phyloP scores from a whole-genome alignment of 2,888 invertebrate species.

The Eurytoma californica region DNA sequence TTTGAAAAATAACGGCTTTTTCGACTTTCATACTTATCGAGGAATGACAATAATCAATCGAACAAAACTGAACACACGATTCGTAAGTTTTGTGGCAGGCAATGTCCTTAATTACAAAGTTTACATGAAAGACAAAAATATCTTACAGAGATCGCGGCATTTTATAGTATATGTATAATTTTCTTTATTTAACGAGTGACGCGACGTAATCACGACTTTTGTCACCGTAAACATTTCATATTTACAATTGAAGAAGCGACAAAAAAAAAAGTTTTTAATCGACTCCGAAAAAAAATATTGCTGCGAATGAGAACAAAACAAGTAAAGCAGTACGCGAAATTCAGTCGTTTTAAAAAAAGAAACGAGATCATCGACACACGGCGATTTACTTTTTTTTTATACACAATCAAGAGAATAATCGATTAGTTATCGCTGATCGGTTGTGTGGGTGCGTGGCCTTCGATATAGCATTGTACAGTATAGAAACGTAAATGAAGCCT shows the following conservation, averaged over 20 bases:
- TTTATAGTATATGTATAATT: constrained; percentile 44
- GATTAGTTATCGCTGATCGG: background rate
- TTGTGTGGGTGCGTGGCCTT: constrained; percentile 43
- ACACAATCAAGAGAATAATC: too few relatives aligned
- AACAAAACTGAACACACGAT: background rate
- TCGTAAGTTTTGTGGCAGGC: constrained; percentile 35
- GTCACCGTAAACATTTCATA: constrained; percentile 27
- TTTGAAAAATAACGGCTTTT: constrained; percentile 25
- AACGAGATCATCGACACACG: constrained; percentile 17
- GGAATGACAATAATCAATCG: background rate
- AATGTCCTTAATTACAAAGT: constrained; percentile 48
- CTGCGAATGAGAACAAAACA: constrained; percentile 3
- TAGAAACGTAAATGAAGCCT: constrained; percentile 18
- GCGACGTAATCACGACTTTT: constrained; percentile 19
- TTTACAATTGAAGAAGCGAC: constrained; percentile 42
- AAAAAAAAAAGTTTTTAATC: too few relatives aligned
- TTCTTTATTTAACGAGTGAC: constrained; percentile 16
- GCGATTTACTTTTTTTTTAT: too few relatives aligned
- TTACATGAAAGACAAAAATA: constrained; percentile 50
- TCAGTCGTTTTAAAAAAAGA: constrained; percentile 5
- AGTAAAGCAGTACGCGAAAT: background rate
- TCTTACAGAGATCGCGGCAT: constrained; percentile 47
- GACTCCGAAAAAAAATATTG: constrained; percentile 1
- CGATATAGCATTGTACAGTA: constrained; percentile 47
- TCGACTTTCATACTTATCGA: constrained; percentile 10